Conservation (phyloP, 2,888 invertebrate species). For the Patella caerulea region DNA sequence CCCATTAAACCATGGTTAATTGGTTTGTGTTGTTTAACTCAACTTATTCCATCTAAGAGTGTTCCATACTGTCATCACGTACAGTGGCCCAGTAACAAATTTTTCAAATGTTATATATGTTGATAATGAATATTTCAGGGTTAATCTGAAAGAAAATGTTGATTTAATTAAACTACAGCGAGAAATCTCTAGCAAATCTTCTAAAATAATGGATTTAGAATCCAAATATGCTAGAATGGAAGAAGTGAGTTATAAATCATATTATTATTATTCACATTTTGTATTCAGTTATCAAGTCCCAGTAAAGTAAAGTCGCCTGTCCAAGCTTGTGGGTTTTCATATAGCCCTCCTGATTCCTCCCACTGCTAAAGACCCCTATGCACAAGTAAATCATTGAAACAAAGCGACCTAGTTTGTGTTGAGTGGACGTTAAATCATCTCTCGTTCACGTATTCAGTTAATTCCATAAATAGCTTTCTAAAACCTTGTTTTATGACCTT, state of each 20-base stretch:
- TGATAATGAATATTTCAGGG: slow-evolving; percentile 43
- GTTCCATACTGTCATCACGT: background rate
- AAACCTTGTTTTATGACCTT: too few species aligned
- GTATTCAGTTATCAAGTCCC: background rate
- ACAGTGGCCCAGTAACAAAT: background rate
- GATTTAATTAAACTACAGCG: slow-evolving; percentile 71
- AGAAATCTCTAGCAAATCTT: slow-evolving; percentile 71
- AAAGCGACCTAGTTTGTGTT: too few species aligned
- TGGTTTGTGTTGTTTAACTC: background rate
- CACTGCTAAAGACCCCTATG: too few species aligned
- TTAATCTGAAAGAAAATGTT: slow-evolving; percentile 71
- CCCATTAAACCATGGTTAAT: too few species aligned
- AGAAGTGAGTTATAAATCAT: slow-evolving; percentile 55
- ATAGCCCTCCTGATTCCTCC: too few species aligned
- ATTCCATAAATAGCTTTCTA: too few species aligned
- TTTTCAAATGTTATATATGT: background rate
- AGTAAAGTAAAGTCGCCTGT: too few species aligned
- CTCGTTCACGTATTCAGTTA: too few species aligned
- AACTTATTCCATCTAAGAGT: background rate
- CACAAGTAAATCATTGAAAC: too few species aligned
- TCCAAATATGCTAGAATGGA: slow-evolving; percentile 68
- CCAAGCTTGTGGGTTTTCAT: too few species aligned
- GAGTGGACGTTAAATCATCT: too few species aligned
- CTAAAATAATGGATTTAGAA: slow-evolving; percentile 65
- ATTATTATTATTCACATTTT: too few species aligned